These are phyloP conservation scores for Platyscapa corneri DNA, from an alignment of 1,140 invertebrate genomes.

Conservation along the genomic window DNA sequence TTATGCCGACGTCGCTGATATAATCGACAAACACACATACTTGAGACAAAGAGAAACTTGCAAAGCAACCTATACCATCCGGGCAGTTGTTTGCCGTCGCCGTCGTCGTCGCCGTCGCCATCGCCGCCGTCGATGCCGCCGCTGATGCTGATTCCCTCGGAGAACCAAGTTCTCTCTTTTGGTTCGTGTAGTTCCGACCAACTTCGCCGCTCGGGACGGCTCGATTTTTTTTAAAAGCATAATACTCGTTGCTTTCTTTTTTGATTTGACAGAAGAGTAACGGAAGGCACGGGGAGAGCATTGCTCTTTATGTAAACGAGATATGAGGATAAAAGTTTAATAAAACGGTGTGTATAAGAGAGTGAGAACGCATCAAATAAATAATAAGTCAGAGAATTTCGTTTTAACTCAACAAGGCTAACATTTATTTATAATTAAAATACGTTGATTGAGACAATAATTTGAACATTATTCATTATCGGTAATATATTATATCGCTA, in stretches of 20 bases:
- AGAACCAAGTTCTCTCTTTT: background rate
- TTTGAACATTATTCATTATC: constrained; percentile 74
- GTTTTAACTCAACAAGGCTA: constrained; percentile 76
- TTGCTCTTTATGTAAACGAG: constrained; percentile 19
- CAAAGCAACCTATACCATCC: background rate
- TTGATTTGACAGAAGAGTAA: constrained; percentile 28
- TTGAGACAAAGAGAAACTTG: background rate
- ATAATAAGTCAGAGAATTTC: constrained; percentile 55
- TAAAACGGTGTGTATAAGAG: constrained; percentile 51
- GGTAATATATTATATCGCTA: constrained; percentile 75
- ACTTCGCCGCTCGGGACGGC: background rate
- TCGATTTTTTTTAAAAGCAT: constrained; percentile 31
- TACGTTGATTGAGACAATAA: constrained; percentile 76
- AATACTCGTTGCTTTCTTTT: background rate
- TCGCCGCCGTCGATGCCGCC: background rate
- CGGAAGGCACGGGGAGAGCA: background rate
- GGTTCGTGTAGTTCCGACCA: background rate
- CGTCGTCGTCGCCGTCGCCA: too few relatives aligned
- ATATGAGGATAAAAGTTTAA: constrained; percentile 32
- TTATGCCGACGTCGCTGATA: constrained; percentile 36
- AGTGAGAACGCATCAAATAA: constrained; percentile 53
- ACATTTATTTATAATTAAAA: constrained; percentile 77
- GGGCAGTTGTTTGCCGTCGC: too few relatives aligned
- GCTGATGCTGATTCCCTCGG: background rate
- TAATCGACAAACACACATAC: constrained; percentile 26